Evolutionary conservation across 2,113 vertebrate species (phyloP).

Genomic region (Nothobranchius kuhntae): DNA sequence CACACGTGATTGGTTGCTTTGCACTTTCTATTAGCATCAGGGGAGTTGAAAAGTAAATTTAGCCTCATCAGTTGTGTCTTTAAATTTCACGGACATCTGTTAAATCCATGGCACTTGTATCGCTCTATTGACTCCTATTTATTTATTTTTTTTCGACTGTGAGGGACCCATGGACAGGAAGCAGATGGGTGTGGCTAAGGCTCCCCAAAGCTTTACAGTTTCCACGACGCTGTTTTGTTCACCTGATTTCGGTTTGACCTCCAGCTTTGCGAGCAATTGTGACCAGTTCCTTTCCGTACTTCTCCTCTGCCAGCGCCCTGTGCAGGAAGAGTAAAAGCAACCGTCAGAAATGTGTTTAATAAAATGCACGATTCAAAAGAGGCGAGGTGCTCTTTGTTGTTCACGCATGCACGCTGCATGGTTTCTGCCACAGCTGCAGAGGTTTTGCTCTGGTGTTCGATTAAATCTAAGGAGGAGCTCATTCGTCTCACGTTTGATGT

Average conservation of each 20-base stretch:
- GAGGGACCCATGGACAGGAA: too few relatives aligned
- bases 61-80: too few relatives aligned
- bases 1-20: too few relatives aligned
- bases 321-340: conserved; percentile 8
- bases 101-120: too few relatives aligned
- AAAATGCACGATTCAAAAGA: neutral
- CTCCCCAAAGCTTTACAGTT: too few relatives aligned
- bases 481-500: neutral
- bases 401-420: neutral
- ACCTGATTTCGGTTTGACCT: conserved; percentile 91
- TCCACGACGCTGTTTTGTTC: neutral
- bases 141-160: too few relatives aligned
- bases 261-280: conserved; percentile 89
- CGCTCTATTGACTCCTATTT: too few relatives aligned
- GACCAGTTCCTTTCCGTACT: conserved; percentile 91
- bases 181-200: too few relatives aligned
- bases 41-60: neutral
- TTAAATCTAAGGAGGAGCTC: neutral
- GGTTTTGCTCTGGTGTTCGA: neutral
- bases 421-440: neutral
- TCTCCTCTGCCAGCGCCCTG: conserved; percentile 92
- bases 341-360: neutral
- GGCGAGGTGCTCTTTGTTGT: neutral
- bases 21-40: neutral
- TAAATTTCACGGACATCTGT: too few relatives aligned